Conservation (phyloP, 2,113 vertebrate genomes). For the Dromiciops gliroides region DNA sequence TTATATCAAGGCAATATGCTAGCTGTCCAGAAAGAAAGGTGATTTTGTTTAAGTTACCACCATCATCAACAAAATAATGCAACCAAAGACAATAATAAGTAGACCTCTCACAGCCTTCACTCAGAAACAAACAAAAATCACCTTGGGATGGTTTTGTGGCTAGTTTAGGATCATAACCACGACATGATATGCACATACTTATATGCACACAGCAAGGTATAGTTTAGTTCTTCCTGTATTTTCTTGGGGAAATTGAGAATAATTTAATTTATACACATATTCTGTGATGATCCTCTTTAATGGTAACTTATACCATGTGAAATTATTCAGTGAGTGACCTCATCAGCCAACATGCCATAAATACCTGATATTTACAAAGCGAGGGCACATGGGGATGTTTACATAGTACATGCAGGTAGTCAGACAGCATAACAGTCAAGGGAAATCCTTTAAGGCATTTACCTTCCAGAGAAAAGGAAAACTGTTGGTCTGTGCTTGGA, state of each 20-base stretch:
- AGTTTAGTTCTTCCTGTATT: conserved; percentile 10
- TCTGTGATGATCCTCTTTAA: accelerated
- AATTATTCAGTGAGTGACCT: neutral
- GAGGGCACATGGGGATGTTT: neutral
- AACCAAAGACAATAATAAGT: neutral
- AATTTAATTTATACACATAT: neutral
- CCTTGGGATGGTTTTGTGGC: neutral
- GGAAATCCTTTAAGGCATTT: conserved; percentile 33
- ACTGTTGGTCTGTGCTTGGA: conserved; percentile 64
- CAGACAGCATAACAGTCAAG: conserved; percentile 39
- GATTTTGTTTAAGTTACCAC: neutral
- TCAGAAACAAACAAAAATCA: conserved; percentile 18
- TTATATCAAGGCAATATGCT: neutral
- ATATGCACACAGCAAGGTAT: neutral
- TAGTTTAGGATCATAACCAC: neutral
- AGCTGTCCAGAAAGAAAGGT: conserved; percentile 11
- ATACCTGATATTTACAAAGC: neutral
- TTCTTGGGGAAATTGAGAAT: neutral
- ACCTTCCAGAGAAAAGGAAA: conserved; percentile 68
- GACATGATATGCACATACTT: no score
- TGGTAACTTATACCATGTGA: neutral
- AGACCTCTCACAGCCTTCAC: neutral
- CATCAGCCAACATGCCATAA: accelerated
- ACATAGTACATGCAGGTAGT: accelerated
- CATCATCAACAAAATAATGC: neutral